These are phyloP conservation scores for Dorcus hopei DNA, from an alignment of 2,888 invertebrate genomes.

Conservation along the genomic window DNA sequence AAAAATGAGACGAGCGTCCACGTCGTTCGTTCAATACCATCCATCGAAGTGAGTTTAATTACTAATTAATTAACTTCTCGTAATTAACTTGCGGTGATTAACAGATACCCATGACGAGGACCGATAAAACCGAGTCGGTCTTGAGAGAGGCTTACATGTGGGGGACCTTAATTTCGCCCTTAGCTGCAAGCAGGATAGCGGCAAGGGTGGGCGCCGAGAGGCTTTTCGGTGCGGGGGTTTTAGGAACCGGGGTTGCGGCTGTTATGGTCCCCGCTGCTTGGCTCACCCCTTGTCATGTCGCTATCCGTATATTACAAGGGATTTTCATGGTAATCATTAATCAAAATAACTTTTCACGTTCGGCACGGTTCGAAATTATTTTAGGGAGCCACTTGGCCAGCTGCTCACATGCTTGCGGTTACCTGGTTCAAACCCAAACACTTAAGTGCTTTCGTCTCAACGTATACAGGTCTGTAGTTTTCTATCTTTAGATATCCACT, in stretches of 20 bases:
- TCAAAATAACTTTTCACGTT: neutral
- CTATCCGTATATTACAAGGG: slow-evolving; percentile 55
- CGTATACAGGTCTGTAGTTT: slow-evolving; percentile 51
- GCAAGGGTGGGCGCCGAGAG: slow-evolving; percentile 56
- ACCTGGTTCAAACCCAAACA: slow-evolving; percentile 59
- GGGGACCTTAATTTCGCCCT: slow-evolving; percentile 56
- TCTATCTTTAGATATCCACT: neutral
- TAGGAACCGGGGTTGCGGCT: slow-evolving; percentile 56
- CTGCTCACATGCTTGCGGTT: slow-evolving; percentile 58
- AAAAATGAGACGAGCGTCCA: slow-evolving; percentile 37
- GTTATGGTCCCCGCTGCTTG: slow-evolving; percentile 57
- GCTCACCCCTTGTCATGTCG: slow-evolving; percentile 57
- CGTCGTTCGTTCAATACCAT: slow-evolving; percentile 47
- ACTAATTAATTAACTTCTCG: no score
- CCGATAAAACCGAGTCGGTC: slow-evolving; percentile 55
- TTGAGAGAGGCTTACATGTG: slow-evolving; percentile 57
- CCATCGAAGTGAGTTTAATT: slow-evolving; percentile 43
- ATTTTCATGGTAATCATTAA: slow-evolving; percentile 51
- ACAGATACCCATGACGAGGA: slow-evolving; percentile 52
- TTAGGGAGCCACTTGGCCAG: slow-evolving; percentile 59
- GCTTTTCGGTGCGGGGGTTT: slow-evolving; percentile 54
- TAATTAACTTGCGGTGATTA: no score
- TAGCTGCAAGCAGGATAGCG: slow-evolving; percentile 56
- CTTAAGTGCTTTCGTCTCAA: slow-evolving; percentile 56
- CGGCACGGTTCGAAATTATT: no score